phyloP scores from a whole-genome alignment of 2,113 vertebrate genomes.

The Cynopterus brachyotis region DNA sequence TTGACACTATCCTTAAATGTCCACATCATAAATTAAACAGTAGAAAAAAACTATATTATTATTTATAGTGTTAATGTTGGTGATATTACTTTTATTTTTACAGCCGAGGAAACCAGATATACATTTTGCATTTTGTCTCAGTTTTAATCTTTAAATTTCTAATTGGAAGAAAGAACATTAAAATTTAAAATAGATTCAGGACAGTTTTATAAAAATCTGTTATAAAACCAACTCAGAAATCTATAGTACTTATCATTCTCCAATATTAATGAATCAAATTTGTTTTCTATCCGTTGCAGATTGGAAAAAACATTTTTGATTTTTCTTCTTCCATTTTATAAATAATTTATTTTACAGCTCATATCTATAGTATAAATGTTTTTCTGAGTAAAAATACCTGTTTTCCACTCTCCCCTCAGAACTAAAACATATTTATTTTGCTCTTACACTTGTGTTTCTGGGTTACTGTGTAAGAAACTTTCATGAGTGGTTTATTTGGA shows the following conservation, averaged over 20 bases:
- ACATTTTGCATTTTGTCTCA: background rate
- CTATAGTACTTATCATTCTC: background rate
- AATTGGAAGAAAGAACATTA: background rate
- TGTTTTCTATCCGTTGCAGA: background rate
- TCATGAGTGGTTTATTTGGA: background rate
- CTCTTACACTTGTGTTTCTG: background rate
- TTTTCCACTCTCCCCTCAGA: background rate
- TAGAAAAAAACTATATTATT: background rate
- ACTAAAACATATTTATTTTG: background rate
- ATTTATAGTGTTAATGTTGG: background rate
- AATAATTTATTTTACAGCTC: background rate
- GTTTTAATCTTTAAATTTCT: background rate
- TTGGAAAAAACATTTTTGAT: background rate
- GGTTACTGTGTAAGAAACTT: background rate
- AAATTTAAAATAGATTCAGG: constrained; percentile 22
- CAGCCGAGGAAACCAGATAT: background rate
- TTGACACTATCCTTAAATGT: background rate
- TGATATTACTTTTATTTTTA: background rate
- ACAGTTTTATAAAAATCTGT: background rate
- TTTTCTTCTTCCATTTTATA: background rate
- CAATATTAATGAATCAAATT: background rate
- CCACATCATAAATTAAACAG: background rate
- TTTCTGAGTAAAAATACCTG: background rate
- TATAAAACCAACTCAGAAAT: background rate
- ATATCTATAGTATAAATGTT: background rate